phyloP scores from a whole-genome alignment of 92 coral and sea anemone species.

The Hydrozoanthus gracilis region DNA sequence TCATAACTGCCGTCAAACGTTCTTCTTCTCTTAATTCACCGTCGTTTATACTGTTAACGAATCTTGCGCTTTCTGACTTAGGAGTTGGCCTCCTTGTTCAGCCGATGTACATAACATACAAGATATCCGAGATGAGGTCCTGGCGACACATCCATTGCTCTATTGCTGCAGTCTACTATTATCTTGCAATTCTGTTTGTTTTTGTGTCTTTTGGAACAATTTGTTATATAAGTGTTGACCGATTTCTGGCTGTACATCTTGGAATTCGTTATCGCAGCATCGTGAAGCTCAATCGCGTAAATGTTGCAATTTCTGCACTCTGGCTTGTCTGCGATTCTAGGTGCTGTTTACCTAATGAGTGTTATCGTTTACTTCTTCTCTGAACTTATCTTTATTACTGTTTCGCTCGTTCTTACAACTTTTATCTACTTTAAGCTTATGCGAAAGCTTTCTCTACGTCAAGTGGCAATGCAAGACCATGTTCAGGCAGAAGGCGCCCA shows the following conservation, averaged over 20 bases:
- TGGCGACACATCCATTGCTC: slow-evolving; percentile 29
- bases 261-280: slow-evolving; percentile 35
- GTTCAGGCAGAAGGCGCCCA: slow-evolving; percentile 5
- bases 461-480: neutral
- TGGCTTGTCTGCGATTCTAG: slow-evolving; percentile 5
- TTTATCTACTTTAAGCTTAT: slow-evolving; percentile 9
- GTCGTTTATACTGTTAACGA: slow-evolving; percentile 25
- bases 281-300: slow-evolving; percentile 20
- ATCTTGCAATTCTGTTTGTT: slow-evolving; percentile 19
- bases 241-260: slow-evolving; percentile 29
- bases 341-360: slow-evolving; percentile 20
- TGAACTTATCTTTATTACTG: slow-evolving; percentile 25
- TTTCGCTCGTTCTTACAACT: slow-evolving; percentile 32
- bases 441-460: slow-evolving; percentile 23
- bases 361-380: slow-evolving; percentile 16
- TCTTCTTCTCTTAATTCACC: slow-evolving; percentile 31
- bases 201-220: slow-evolving; percentile 40
- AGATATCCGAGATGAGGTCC: slow-evolving; percentile 12
- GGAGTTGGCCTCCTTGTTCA: slow-evolving; percentile 33
- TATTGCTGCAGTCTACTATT: slow-evolving; percentile 14
- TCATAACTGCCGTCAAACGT: slow-evolving; percentile 17
- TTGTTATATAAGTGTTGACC: slow-evolving; percentile 30
- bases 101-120: slow-evolving; percentile 29
- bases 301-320: neutral
- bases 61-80: slow-evolving; percentile 28